Percentiles rank a stretch among this genome's conserved stretches.
Evolutionary conservation across 2,888 invertebrate genomes (phyloP).

Genomic region (Polydrusus cervinus): DNA sequence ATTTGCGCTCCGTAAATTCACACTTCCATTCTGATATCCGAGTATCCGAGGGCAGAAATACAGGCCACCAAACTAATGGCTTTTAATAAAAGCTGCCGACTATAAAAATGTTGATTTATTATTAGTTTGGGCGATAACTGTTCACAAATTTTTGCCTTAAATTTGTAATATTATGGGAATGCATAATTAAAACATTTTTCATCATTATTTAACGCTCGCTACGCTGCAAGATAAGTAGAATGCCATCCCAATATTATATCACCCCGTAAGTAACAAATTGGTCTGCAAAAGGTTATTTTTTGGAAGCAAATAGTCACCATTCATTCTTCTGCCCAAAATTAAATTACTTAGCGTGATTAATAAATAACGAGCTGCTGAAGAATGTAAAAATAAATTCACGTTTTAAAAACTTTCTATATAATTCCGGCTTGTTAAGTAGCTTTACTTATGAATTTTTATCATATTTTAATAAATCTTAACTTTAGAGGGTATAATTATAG

Average conservation of each 20-base stretch:
- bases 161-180: conserved; percentile 68
- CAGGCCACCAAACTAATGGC: conserved; percentile 68
- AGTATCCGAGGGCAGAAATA: conserved; percentile 50
- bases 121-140: conserved; percentile 70
- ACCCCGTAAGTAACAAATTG: conserved; percentile 47
- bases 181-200: conserved; percentile 70
- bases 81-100: conserved; percentile 72
- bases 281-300: conserved; percentile 29
- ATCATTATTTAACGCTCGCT: conserved; percentile 63
- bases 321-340: conserved; percentile 29
- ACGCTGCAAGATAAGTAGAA: conserved; percentile 50
- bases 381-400: too few species aligned
- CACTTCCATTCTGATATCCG: conserved; percentile 51
- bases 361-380: not conserved
- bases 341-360: conserved; percentile 22
- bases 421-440: too few species aligned
- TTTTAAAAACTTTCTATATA: too few species aligned
- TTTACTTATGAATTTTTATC: too few species aligned
- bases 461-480: too few species aligned
- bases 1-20: conserved; percentile 52
- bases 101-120: conserved; percentile 73
- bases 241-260: conserved; percentile 51
- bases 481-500: too few species aligned
- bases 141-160: conserved; percentile 69
- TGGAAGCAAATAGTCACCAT: conserved; percentile 29